Evolutionary conservation across 2,888 invertebrate genomes (phyloP).

Genomic region (Leucophenga maculata): DNA sequence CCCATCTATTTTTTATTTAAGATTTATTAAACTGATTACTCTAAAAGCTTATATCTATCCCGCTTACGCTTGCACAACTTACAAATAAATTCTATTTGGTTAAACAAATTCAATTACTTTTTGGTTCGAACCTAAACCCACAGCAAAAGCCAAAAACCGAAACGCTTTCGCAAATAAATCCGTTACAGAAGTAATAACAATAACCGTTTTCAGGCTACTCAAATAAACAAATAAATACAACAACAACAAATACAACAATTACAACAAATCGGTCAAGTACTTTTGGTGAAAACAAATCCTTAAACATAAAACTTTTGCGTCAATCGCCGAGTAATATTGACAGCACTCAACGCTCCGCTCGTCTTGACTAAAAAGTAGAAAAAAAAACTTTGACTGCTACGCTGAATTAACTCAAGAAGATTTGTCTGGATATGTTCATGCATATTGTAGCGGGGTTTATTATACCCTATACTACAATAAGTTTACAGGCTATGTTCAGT

Average conservation of each 20-base stretch:
- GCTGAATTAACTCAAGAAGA: slow-evolving; percentile 13
- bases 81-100: too few species aligned
- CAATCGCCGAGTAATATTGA: slow-evolving; percentile 3
- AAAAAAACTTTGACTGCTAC: too few species aligned
- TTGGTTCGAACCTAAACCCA: not conserved
- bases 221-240: not conserved
- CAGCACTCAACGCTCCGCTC: not conserved
- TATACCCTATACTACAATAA: too few species aligned
- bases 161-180: not conserved
- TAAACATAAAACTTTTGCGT: slow-evolving; percentile 1
- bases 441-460: slow-evolving; percentile 4
- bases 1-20: too few species aligned
- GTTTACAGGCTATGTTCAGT: too few species aligned
- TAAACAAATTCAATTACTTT: not conserved
- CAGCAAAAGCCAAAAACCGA: too few species aligned
- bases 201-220: not conserved
- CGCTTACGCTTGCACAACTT: too few species aligned
- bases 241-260: not conserved
- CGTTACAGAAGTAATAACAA: not conserved
- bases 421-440: slow-evolving; percentile 12
- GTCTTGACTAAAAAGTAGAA: too few species aligned
- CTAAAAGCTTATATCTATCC: too few species aligned
- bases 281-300: slow-evolving; percentile 9
- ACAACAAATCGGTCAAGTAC: not conserved
- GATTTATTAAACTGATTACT: too few species aligned